Conservation (phyloP, 1,140 invertebrate genomes). For the Sarcophaga peregrina region DNA sequence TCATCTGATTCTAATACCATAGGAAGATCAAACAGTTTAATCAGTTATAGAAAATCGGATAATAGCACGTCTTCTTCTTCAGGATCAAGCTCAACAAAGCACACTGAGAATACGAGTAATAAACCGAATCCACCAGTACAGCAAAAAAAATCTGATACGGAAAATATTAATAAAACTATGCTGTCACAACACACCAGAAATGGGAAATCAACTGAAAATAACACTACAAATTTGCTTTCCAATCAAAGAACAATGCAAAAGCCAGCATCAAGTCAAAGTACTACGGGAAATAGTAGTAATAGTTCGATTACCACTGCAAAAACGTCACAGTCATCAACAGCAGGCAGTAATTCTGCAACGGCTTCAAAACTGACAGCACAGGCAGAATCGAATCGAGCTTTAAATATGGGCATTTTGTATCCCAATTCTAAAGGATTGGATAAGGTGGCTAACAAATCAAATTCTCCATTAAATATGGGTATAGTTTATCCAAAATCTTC, state of each 20-base stretch:
- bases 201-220: background rate
- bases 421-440: constrained; percentile 20
- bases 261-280: background rate
- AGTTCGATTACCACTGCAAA: background rate
- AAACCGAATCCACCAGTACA: background rate
- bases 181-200: background rate
- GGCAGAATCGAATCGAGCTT: background rate
- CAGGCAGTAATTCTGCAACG: background rate
- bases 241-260: constrained; percentile 29
- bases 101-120: background rate
- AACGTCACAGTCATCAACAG: background rate
- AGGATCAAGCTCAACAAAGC: background rate
- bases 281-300: background rate
- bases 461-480: constrained; percentile 35
- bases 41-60: background rate
- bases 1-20: background rate
- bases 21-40: constrained; percentile 8
- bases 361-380: background rate
- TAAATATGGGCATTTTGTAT: constrained; percentile 41
- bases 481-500: constrained; percentile 32
- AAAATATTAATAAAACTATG: background rate
- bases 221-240: background rate
- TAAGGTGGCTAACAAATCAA: constrained; percentile 30
- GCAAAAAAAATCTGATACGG: background rate
- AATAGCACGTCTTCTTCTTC: background rate